phyloP scores from a whole-genome alignment of 2,113 vertebrate genomes.

The Chamaea fasciata region DNA sequence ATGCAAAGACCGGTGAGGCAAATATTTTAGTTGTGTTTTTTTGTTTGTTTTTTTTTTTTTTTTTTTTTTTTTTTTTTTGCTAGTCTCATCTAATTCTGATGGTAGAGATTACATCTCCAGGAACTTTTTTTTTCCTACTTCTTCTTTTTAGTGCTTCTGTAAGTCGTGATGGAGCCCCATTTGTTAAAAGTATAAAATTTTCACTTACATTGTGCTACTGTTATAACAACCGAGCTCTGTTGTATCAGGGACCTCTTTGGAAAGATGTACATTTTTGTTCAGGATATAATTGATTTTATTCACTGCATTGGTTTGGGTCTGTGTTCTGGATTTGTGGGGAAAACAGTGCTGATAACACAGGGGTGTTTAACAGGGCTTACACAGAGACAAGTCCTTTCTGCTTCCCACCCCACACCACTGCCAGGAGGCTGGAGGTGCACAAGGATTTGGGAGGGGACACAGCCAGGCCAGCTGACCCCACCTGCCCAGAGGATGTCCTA shows the following conservation, averaged over 20 bases:
- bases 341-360: background rate
- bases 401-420: rapidly evolving
- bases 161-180: background rate
- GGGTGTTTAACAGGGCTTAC: background rate
- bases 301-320: rapidly evolving
- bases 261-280: background rate
- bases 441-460: background rate
- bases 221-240: background rate
- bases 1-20: background rate
- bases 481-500: background rate
- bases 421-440: background rate
- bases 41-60: too few relatives aligned
- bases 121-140: background rate
- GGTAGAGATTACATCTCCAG: background rate
- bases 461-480: background rate
- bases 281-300: background rate
- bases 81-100: background rate
- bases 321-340: background rate
- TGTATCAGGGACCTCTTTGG: background rate
- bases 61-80: background rate
- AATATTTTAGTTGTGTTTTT: too few relatives aligned
- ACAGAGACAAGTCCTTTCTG: background rate
- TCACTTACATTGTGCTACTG: background rate
- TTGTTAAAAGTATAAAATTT: background rate
- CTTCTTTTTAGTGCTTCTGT: background rate